These are phyloP conservation scores for Dinoponera quadriceps DNA, from an alignment of 1,140 invertebrate genomes.

Conservation along the genomic window DNA sequence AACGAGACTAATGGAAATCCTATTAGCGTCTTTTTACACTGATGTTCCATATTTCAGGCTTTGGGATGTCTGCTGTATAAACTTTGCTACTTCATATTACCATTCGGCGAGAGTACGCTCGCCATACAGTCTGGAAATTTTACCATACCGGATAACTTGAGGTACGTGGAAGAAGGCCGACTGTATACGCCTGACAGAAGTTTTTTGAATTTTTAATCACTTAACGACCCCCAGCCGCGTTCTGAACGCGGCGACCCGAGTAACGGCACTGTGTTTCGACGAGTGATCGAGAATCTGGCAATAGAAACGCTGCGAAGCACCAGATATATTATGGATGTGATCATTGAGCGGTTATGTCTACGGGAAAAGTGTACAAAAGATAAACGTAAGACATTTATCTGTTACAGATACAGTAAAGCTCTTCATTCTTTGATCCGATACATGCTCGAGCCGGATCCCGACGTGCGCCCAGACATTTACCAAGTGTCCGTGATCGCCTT, in stretches of 20 bases:
- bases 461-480: constrained; percentile 94
- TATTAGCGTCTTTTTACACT: background rate
- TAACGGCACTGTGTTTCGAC: too few relatives aligned
- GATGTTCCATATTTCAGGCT: constrained; percentile 87
- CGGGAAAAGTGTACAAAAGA: constrained; percentile 74
- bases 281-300: too few relatives aligned
- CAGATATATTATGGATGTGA: background rate
- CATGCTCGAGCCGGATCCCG: constrained; percentile 94
- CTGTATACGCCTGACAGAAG: background rate
- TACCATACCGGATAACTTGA: constrained; percentile 93
- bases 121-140: constrained; percentile 97
- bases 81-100: constrained; percentile 96
- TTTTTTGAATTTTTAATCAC: background rate
- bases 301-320: too few relatives aligned
- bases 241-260: too few relatives aligned
- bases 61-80: constrained; percentile 96
- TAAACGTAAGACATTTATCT: constrained; percentile 29
- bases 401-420: constrained; percentile 81
- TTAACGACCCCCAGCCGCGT: background rate
- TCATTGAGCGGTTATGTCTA: constrained; percentile 93
- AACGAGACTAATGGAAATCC: constrained; percentile 1
- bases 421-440: constrained; percentile 88
- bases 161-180: constrained; percentile 85
- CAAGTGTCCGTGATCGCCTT: constrained; percentile 94
- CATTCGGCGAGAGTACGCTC: constrained; percentile 97